Conservation (phyloP, 2,888 invertebrate genomes). For the Tetragonisca angustula region DNA sequence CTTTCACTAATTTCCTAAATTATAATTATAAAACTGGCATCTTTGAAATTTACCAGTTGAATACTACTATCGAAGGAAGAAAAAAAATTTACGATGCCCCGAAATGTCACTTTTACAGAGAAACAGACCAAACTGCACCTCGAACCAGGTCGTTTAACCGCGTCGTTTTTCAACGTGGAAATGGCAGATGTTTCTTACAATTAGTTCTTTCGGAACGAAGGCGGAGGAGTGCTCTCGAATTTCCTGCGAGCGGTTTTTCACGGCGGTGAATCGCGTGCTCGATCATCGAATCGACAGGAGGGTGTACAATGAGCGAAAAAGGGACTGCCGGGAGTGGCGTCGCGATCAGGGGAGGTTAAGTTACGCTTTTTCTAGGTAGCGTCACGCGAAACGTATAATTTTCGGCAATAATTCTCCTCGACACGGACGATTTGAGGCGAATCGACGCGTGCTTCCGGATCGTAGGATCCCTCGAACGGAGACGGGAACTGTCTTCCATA, state of each 20-base stretch:
- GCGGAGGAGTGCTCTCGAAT: conserved; percentile 29
- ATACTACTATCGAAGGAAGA: too few relatives aligned
- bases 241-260: conserved; percentile 34
- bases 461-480: conserved; percentile 45
- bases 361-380: conserved; percentile 16
- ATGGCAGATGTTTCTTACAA: conserved; percentile 46
- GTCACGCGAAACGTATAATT: conserved; percentile 75
- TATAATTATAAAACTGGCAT: too few relatives aligned
- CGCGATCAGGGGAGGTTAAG: conserved; percentile 15
- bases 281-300: conserved; percentile 42
- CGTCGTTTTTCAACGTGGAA: neutral
- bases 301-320: conserved; percentile 34
- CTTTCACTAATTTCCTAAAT: too few relatives aligned
- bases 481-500: conserved; percentile 59
- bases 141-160: too few relatives aligned
- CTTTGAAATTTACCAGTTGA: too few relatives aligned
- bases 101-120: too few relatives aligned
- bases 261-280: conserved; percentile 48
- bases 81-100: too few relatives aligned
- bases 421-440: conserved; percentile 78
- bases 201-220: neutral
- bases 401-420: conserved; percentile 74
- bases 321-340: conserved; percentile 24
- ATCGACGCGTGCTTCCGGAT: conserved; percentile 79
- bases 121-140: too few relatives aligned